Evolutionary conservation across 2,797 vertebrate genomes (phyloP).

Genomic region (Sylvilagus floridanus): DNA sequence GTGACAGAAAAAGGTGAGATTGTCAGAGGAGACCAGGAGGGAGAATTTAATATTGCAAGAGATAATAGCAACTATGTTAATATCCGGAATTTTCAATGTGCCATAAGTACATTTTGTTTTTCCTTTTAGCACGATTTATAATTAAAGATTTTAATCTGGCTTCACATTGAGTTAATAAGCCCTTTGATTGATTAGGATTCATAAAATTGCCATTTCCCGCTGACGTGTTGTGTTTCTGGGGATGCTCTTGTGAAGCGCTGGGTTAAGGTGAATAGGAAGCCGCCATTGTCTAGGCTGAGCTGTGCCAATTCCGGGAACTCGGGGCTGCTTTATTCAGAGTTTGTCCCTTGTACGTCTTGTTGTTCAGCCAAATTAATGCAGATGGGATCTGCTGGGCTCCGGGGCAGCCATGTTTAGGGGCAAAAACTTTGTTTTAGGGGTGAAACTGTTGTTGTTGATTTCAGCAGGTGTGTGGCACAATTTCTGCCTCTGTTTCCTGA

Average conservation of each 20-base stretch:
- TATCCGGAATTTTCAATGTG: slow-evolving; percentile 92
- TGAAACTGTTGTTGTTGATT: slow-evolving; percentile 70
- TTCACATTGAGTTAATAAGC: slow-evolving; percentile 93
- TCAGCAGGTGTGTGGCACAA: slow-evolving; percentile 84
- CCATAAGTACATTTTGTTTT: slow-evolving; percentile 92
- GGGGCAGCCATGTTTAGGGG: slow-evolving; percentile 78
- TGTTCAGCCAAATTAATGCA: slow-evolving; percentile 87
- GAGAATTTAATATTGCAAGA: slow-evolving; percentile 90
- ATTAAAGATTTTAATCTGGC: slow-evolving; percentile 95
- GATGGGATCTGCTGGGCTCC: slow-evolving; percentile 87
- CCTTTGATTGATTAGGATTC: slow-evolving; percentile 93
- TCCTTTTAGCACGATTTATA: slow-evolving; percentile 92
- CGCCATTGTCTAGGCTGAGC: slow-evolving; percentile 90
- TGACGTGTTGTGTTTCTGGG: slow-evolving; percentile 90
- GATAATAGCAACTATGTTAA: slow-evolving; percentile 92
- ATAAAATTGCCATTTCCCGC: slow-evolving; percentile 93
- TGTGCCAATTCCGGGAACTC: slow-evolving; percentile 86
- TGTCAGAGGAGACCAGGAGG: slow-evolving; percentile 83
- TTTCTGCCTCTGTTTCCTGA: slow-evolving; percentile 78
- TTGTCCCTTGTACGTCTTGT: slow-evolving; percentile 86
- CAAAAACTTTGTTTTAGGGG: slow-evolving; percentile 63
- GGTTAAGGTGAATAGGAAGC: slow-evolving; percentile 89
- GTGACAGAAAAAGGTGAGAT: slow-evolving; percentile 89
- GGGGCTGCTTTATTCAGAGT: slow-evolving; percentile 84
- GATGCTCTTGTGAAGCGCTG: slow-evolving; percentile 90